phyloP scores from a whole-genome alignment of 2,113 vertebrate species.

The Trinectes maculatus region DNA sequence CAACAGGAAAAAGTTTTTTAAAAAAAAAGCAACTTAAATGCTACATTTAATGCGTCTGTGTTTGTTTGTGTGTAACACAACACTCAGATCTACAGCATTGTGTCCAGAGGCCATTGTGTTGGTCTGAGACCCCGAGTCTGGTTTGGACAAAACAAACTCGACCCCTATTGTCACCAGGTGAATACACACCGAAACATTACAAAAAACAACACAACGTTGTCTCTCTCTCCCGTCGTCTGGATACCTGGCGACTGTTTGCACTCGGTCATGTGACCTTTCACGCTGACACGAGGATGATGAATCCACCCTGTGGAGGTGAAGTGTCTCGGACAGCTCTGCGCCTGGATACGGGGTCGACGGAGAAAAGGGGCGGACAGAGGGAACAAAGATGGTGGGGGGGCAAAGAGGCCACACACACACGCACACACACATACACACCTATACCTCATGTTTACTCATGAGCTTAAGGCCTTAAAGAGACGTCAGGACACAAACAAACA shows the following conservation, averaged over 20 bases:
- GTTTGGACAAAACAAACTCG: too few relatives aligned
- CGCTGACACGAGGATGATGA: constrained; percentile 55
- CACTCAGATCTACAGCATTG: constrained; percentile 57
- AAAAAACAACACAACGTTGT: not conserved
- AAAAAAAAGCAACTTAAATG: too few relatives aligned
- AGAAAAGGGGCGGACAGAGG: not conserved
- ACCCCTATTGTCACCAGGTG: too few relatives aligned
- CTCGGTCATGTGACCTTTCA: constrained; percentile 66
- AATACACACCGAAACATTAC: not conserved
- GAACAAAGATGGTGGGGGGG: constrained; percentile 11
- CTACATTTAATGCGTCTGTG: not conserved
- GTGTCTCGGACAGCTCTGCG: constrained; percentile 32
- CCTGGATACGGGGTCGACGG: constrained; percentile 21
- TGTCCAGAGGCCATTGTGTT: constrained; percentile 76
- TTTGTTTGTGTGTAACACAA: constrained; percentile 46
- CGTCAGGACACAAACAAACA: constrained; percentile 38
- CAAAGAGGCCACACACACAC: constrained; percentile 5
- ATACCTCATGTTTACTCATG: constrained; percentile 65
- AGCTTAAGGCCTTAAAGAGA: constrained; percentile 38
- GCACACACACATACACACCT: constrained; percentile 20
- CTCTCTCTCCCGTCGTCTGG: constrained; percentile 25
- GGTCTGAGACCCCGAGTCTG: constrained; percentile 75
- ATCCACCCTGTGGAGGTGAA: constrained; percentile 54
- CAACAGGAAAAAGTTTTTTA: too few relatives aligned
- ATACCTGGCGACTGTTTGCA: constrained; percentile 50